Evolutionary conservation across 1,140 invertebrate species (phyloP).

Genomic region (Megalonaias nervosa): DNA sequence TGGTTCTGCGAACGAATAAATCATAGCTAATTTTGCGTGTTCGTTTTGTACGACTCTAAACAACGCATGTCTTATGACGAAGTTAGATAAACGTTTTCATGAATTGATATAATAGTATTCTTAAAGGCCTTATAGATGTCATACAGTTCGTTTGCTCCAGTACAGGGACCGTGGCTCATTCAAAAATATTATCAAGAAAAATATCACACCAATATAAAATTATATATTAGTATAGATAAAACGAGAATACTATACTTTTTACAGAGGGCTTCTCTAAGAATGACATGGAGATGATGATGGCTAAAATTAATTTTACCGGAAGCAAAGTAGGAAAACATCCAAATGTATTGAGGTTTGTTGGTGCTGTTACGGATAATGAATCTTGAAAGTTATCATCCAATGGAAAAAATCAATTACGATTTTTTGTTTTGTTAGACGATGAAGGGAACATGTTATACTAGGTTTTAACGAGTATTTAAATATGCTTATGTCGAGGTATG

Average conservation of each 20-base stretch:
- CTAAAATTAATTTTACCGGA: constrained; percentile 58
- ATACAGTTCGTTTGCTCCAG: no score
- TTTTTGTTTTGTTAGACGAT: no score
- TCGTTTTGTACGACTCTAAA: background rate
- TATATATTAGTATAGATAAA: no score
- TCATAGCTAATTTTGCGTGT: background rate
- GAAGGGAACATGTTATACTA: no score
- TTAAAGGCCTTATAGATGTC: no score
- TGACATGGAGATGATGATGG: constrained; percentile 51
- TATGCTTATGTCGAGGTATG: no score
- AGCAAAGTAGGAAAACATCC: constrained; percentile 48
- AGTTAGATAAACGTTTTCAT: background rate
- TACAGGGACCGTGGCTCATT: background rate
- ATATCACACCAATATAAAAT: background rate
- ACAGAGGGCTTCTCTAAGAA: constrained; percentile 38
- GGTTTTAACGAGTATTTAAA: no score
- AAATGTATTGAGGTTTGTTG: constrained; percentile 53
- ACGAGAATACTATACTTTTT: constrained; percentile 13
- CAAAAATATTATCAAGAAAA: background rate
- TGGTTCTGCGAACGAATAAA: background rate
- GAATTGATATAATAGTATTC: no score
- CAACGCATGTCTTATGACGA: background rate
- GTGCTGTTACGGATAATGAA: constrained; percentile 47
- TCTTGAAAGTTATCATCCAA: constrained; percentile 36
- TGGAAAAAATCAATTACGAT: no score